These are phyloP conservation scores for Himalopsyche phryganea DNA, from an alignment of 1,140 invertebrate species.

Conservation along the genomic window DNA sequence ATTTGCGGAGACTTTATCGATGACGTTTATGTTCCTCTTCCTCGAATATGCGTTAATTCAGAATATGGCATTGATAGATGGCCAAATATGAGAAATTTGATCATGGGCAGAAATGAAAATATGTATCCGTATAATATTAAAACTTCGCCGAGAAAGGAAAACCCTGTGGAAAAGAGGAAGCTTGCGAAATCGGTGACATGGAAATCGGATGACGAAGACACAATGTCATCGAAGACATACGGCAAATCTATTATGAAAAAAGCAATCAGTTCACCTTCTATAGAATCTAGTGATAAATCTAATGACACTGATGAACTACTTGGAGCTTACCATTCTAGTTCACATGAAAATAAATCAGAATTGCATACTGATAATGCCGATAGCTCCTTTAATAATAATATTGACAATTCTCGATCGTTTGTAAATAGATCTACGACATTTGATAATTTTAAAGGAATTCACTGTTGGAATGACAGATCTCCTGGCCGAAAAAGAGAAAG, in stretches of 20 bases:
- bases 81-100: conserved; percentile 28
- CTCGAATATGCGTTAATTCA: conserved; percentile 22
- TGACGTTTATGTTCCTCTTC: conserved; percentile 26
- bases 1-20: conserved; percentile 24
- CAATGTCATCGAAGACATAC: not conserved
- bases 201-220: conserved; percentile 4
- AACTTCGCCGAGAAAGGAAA: conserved; percentile 18
- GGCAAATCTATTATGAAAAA: conserved; percentile 2
- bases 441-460: conserved; percentile 26
- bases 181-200: conserved; percentile 24
- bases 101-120: conserved; percentile 28
- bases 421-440: not conserved
- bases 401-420: not conserved
- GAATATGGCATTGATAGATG: conserved; percentile 14
- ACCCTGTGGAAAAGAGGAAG: conserved; percentile 1
- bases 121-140: conserved; percentile 29
- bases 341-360: not conserved
- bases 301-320: not conserved
- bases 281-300: not conserved
- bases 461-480: conserved; percentile 25
- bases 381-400: not conserved
- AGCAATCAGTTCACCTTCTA: not conserved
- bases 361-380: not conserved
- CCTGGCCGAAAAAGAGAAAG: not conserved
- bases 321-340: not conserved